Base-by-base conservation (phyloP, 2,797 vertebrate genomes). In the Vespertilio murinus region DNA sequence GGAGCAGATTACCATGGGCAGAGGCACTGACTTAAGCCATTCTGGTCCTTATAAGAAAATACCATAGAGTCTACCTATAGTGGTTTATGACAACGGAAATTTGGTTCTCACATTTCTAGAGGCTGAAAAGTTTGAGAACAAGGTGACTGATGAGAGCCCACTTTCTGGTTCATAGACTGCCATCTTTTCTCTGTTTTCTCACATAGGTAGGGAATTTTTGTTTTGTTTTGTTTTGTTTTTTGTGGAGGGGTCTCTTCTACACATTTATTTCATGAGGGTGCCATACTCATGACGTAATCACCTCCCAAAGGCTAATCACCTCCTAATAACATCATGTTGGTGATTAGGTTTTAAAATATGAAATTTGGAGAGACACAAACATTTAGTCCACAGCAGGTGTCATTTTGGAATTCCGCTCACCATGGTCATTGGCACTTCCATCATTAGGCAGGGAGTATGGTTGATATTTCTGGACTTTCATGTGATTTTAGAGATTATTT, bases 391-490 rank as follows among this genome's bases (percentile, higher is more conserved):
- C 14, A 56, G 59, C 59, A 80, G 47, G 20, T 35, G 1, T 42
- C 5, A 25, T 69, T 42, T 69, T 56, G 49, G 54, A 95, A 23
- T 61, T 82, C 42, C 59, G 3, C 45, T 18, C 52, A 52, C 1
- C 0, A 1, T 6, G 30, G n/a, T 52, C 30, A 22, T 1, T 7
- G 70, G 38, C 2, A 4, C 40, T 7, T 30, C 35, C 33, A 35
- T 82, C 9, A 4, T 11, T 17, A 30, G 7, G 11, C 6, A 13
- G 35, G 7, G 23, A 28, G 8, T 35, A 14, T 70, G 67, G 13
- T 42, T 84, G 18, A 0, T 35, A 45, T 80, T 74, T 71, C 9
- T 3, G 33, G 40, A 75, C 28, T 33, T 88, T 12, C n/a, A 1
- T 42, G 22, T 75, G 69, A 45, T 10, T 56, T 64, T 65, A 35